Evolutionary conservation across 2,888 invertebrate species (phyloP).

Genomic region (Drosophila nigritarsus): DNA sequence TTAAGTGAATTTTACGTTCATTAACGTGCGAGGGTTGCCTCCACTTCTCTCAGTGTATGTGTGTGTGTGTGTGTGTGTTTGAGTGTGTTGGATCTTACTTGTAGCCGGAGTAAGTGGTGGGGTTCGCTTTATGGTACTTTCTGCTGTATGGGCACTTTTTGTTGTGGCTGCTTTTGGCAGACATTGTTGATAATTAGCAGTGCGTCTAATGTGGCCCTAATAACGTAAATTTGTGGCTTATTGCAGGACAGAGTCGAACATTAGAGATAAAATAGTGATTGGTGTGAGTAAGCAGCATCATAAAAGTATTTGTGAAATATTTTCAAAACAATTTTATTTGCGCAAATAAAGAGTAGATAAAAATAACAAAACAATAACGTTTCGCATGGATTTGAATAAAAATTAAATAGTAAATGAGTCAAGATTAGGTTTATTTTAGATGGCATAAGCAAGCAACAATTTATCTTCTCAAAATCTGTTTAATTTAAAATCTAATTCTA

Average conservation of each 20-base stretch:
- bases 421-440: neutral
- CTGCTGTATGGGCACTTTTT: conserved; percentile 58
- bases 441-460: neutral
- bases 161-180: conserved; percentile 36
- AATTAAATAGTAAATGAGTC: neutral
- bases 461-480: neutral
- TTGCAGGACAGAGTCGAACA: conserved; percentile 20
- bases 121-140: conserved; percentile 20
- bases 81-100: conserved; percentile 4
- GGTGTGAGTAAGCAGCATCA: neutral
- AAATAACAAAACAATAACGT: neutral
- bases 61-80: conserved; percentile 6
- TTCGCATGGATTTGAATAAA: too few species aligned
- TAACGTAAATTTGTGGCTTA: conserved; percentile 75
- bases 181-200: conserved; percentile 78
- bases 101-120: neutral
- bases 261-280: conserved; percentile 12
- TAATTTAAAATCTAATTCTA: neutral
- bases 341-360: neutral
- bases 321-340: conserved; percentile 2
- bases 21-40: conserved; percentile 78
- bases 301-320: conserved; percentile 7
- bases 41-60: conserved; percentile 11
- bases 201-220: conserved; percentile 75
- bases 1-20: conserved; percentile 84